Conservation (phyloP, 2,888 invertebrate species). For the Clostera curtula region DNA sequence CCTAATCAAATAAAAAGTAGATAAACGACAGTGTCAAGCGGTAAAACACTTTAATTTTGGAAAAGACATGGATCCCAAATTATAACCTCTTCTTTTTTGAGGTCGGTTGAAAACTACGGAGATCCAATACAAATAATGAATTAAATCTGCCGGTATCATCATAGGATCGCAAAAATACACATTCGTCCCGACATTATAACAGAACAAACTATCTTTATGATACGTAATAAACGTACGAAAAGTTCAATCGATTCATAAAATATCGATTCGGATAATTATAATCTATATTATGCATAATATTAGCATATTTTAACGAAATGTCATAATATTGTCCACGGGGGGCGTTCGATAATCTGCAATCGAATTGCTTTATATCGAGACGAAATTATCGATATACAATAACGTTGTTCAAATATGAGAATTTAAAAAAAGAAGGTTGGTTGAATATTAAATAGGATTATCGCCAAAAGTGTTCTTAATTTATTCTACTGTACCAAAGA, state of each 20-base stretch:
- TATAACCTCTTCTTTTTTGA: too few relatives aligned
- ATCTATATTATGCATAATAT: constrained; percentile 26
- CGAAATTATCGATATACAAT: constrained; percentile 9
- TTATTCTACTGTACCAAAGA: constrained; percentile 11
- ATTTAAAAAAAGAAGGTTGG: constrained; percentile 11
- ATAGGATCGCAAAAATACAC: too few relatives aligned
- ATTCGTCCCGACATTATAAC: constrained; percentile 8
- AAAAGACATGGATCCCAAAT: too few relatives aligned
- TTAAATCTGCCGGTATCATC: too few relatives aligned
- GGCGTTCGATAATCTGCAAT: constrained; percentile 14
- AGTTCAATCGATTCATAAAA: constrained; percentile 26
- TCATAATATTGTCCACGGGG: constrained; percentile 28
- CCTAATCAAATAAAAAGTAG: too few relatives aligned
- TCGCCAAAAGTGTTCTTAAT: constrained; percentile 10
- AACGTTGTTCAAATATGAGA: constrained; percentile 12
- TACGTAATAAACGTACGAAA: constrained; percentile 14
- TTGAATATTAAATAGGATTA: constrained; percentile 9
- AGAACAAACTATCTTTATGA: constrained; percentile 15
- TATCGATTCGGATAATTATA: constrained; percentile 21
- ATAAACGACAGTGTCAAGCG: too few relatives aligned
- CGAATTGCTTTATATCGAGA: constrained; percentile 12
- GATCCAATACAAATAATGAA: too few relatives aligned
- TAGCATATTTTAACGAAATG: constrained; percentile 28
- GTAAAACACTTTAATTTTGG: too few relatives aligned
- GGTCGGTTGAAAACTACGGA: too few relatives aligned